Percentiles rank a stretch among this genome's conserved stretches.
Conservation (phyloP, 2,888 invertebrate genomes). For the Orthosia cruda region DNA sequence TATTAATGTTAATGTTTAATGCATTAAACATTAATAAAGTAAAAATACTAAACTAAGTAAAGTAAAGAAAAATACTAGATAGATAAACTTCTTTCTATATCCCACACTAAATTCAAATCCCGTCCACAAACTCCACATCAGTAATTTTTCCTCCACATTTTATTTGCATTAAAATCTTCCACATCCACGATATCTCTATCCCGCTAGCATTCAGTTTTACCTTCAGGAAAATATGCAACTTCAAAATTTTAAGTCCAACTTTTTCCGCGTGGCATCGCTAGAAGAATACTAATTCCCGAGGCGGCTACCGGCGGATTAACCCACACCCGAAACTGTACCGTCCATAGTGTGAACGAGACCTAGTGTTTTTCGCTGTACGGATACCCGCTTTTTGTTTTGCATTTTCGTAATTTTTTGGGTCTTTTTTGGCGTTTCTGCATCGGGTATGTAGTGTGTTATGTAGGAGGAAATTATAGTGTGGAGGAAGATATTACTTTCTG, state of each 20-base stretch:
- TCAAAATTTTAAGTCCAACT: slow-evolving; percentile 76
- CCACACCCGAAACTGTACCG: slow-evolving; percentile 68
- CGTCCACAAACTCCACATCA: slow-evolving; percentile 2
- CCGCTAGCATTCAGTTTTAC: slow-evolving; percentile 59
- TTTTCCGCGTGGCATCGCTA: slow-evolving; percentile 73
- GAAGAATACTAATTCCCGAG: slow-evolving; percentile 79
- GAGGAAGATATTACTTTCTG: background rate
- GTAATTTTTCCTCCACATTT: slow-evolving; percentile 24
- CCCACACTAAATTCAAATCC: background rate
- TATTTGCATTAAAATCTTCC: slow-evolving; percentile 55
- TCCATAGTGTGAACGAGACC: slow-evolving; percentile 67
- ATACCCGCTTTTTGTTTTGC: slow-evolving; percentile 55
- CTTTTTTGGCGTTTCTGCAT: slow-evolving; percentile 42
- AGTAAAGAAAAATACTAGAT: no score
- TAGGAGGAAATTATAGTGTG: slow-evolving; percentile 17
- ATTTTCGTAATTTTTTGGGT: slow-evolving; percentile 48
- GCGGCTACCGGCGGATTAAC: slow-evolving; percentile 74
- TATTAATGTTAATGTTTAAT: no score
- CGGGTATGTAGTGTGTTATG: slow-evolving; percentile 11
- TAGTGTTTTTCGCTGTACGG: slow-evolving; percentile 59
- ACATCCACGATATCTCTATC: slow-evolving; percentile 51
- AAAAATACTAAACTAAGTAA: no score
- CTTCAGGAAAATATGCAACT: slow-evolving; percentile 68
- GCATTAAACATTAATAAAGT: no score
- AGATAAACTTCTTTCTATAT: background rate